phyloP scores from a whole-genome alignment of 2,113 vertebrate species.

The Tachysurus fulvidraco region DNA sequence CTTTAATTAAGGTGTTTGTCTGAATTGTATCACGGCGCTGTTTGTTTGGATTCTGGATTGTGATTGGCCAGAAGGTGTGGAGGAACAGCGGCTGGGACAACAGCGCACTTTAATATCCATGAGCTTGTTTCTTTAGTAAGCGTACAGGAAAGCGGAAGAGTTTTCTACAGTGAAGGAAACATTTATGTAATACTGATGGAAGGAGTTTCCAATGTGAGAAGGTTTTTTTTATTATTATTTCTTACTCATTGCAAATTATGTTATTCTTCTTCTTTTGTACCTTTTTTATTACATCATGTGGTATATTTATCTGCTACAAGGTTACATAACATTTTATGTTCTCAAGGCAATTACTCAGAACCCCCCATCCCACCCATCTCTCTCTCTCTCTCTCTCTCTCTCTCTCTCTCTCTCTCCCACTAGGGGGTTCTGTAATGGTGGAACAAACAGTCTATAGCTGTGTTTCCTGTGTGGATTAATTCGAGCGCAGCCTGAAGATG shows the following conservation, averaged over 20 bases:
- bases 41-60: background rate
- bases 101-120: background rate
- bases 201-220: background rate
- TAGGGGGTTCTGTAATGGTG: background rate
- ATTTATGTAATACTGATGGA: background rate
- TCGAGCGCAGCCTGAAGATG: constrained; percentile 1
- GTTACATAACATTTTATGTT: background rate
- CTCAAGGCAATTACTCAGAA: background rate
- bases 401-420: background rate
- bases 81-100: background rate
- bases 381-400: background rate
- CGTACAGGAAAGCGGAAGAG: too few species aligned
- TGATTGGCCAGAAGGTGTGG: background rate
- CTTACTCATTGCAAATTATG: background rate
- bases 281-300: background rate
- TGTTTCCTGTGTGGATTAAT: background rate
- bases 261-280: background rate
- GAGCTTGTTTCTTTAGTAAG: too few species aligned
- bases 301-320: background rate
- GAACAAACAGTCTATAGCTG: background rate
- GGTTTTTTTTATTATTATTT: background rate
- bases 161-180: background rate
- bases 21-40: background rate
- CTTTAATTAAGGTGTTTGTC: background rate
- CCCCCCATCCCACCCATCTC: background rate